phyloP scores from a whole-genome alignment of 1,140 invertebrate species.

The Drosophila funebris region DNA sequence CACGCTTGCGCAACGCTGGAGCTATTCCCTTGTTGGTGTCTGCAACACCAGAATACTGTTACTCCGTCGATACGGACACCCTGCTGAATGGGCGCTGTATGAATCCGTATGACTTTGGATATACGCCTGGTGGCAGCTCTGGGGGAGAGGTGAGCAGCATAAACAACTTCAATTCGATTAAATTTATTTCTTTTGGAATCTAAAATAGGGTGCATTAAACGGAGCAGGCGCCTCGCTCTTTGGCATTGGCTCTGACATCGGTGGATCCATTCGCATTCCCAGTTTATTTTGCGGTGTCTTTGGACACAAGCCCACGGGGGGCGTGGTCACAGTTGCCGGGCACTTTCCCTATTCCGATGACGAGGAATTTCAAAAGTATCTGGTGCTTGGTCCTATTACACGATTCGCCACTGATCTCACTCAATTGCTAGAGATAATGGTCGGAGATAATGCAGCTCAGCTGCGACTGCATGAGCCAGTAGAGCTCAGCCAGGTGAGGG shows the following conservation, averaged over 20 bases:
- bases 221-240: slow-evolving; percentile 82
- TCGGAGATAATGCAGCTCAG: slow-evolving; percentile 75
- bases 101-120: slow-evolving; percentile 90
- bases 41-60: slow-evolving; percentile 91
- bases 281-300: slow-evolving; percentile 93
- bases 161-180: neutral
- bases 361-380: slow-evolving; percentile 83
- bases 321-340: slow-evolving; percentile 85
- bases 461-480: slow-evolving; percentile 84
- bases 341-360: slow-evolving; percentile 86
- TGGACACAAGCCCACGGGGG: slow-evolving; percentile 92
- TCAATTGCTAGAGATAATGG: slow-evolving; percentile 87
- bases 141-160: slow-evolving; percentile 88
- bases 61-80: slow-evolving; percentile 90
- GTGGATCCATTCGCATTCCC: slow-evolving; percentile 93
- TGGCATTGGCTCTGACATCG: slow-evolving; percentile 92
- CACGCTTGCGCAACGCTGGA: slow-evolving; percentile 87
- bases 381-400: slow-evolving; percentile 91
- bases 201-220: slow-evolving; percentile 87
- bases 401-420: slow-evolving; percentile 91
- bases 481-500: slow-evolving; percentile 86
- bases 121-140: slow-evolving; percentile 89
- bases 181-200: neutral
- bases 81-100: slow-evolving; percentile 88
- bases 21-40: slow-evolving; percentile 91